Evolutionary conservation across 2,797 vertebrate genomes (phyloP).

Genomic region (Urophycis tenuis): DNA sequence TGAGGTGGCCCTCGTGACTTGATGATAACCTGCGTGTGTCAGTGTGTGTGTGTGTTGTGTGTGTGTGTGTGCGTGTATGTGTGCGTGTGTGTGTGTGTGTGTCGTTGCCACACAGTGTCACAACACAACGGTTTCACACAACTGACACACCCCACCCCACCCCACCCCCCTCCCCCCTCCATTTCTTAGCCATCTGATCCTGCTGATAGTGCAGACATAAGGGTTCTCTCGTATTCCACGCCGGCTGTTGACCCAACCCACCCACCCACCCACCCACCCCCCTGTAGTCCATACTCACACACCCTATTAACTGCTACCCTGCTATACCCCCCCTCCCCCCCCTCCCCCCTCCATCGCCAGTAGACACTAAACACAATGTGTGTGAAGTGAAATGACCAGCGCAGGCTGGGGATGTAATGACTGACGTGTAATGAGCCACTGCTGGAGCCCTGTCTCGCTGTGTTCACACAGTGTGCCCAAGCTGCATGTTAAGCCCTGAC

Average conservation of each 20-base stretch:
- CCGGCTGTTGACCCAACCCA: slow-evolving; percentile 56
- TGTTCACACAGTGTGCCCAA: slow-evolving; percentile 54
- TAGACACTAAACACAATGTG: slow-evolving; percentile 56
- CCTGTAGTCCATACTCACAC: slow-evolving; percentile 34
- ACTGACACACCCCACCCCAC: slow-evolving; percentile 42
- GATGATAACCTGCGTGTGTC: slow-evolving; percentile 39
- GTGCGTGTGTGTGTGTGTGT: slow-evolving; percentile 31
- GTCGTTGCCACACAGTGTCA: slow-evolving; percentile 57
- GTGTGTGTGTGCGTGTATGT: slow-evolving; percentile 42
- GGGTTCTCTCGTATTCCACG: slow-evolving; percentile 65
- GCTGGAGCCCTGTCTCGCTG: slow-evolving; percentile 58
- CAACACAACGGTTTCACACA: slow-evolving; percentile 68
- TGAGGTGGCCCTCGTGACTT: slow-evolving; percentile 41
- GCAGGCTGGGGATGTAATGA: slow-evolving; percentile 40
- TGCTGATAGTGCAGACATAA: slow-evolving; percentile 62
- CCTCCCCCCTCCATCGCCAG: slow-evolving; percentile 35
- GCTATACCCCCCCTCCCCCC: slow-evolving; percentile 32
- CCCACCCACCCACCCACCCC: slow-evolving; percentile 24
- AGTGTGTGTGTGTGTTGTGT: slow-evolving; percentile 41
- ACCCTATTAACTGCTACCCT: slow-evolving; percentile 29
- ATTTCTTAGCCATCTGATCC: slow-evolving; percentile 57
- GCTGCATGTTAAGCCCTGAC: slow-evolving; percentile 36
- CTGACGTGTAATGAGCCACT: slow-evolving; percentile 56
- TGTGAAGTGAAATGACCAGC: slow-evolving; percentile 56
- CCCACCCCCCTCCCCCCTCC: slow-evolving; percentile 27